Base-by-base conservation (phyloP, 2,888 invertebrate genomes). In the Tiliacea aurago region DNA sequence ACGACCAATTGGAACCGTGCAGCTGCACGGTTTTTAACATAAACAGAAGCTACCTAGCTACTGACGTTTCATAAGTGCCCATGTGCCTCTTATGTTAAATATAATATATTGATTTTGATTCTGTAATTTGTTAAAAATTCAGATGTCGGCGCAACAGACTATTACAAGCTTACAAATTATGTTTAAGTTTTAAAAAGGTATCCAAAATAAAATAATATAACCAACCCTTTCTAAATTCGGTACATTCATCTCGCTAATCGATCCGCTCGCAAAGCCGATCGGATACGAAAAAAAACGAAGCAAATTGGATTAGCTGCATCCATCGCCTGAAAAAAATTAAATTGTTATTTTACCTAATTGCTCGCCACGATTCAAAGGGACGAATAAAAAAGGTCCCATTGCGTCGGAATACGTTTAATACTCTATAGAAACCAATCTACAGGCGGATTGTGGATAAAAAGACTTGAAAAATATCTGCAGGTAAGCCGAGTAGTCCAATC, bases 401-500 rank as follows among this genome's bases (percentile, higher is more conserved):
- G 78, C 84, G 86, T 80, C 65, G 66, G 78, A 68, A 87, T 81
- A 86, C 87, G 89, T 89, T 93, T 90, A 90, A 91, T 91, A 90
- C 91, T 88, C 87, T 87, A 92, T 89, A 91, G 90, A 92, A 91
- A 91, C 87, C 90, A 90, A 91, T 93, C 89, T 87, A 89, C 89
- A 78, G 78, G 73, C 72, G 84, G 80, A 86, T 84, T 80, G 77
- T 68, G 75, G 75, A 82, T 84, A 79, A 84, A 87, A 90, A 91
- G 92, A 91, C 89, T 89, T 87, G 88, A 87, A 88, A 93, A 93
- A 92, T 90, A 92, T 89, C 88, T 85, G 84, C 93, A 95, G 95
- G 94, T 94, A 94, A 93, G 91, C 88, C 91, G 91, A 93, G 91
- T 91, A 89, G 93, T 91, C 94, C 93, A 95, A 96, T 96, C 94